Conservation (phyloP, 2,888 invertebrate genomes). For the Anodontia alba region DNA sequence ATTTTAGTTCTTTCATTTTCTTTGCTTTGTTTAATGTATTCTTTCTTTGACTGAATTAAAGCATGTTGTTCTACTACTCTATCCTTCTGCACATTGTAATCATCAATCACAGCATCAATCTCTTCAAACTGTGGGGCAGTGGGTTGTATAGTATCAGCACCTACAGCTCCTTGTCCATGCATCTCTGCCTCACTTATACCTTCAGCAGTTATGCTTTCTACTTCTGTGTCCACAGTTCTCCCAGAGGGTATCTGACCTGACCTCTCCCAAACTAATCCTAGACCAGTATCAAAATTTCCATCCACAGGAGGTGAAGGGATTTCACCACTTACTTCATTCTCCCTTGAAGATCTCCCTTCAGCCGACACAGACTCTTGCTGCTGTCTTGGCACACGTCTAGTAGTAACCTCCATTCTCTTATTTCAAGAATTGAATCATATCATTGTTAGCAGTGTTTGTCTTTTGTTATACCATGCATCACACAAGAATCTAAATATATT, state of each 20-base stretch:
- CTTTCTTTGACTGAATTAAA: background rate
- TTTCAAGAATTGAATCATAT: too few species aligned
- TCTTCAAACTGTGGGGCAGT: background rate
- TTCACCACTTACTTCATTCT: background rate
- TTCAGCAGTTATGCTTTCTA: background rate
- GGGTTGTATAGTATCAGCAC: background rate
- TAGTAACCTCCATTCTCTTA: background rate
- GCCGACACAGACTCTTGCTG: background rate
- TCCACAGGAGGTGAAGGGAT: background rate
- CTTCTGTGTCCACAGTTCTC: background rate
- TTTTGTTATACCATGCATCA: background rate
- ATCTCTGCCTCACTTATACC: background rate
- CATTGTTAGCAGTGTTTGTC: background rate
- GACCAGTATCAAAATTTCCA: background rate
- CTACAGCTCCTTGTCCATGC: background rate
- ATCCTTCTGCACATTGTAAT: background rate
- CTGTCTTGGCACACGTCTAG: background rate
- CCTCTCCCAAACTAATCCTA: background rate
- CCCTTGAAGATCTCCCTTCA: background rate
- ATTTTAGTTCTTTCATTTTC: constrained; percentile 4
- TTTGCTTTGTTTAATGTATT: background rate
- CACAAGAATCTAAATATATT: too few species aligned
- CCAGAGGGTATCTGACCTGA: background rate
- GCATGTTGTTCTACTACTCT: background rate
- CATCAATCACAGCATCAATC: background rate